Evolutionary conservation across 2,888 invertebrate genomes (phyloP), one percentile per base, ranked within the genome.

Genomic region (Cheilosia soror): DNA sequence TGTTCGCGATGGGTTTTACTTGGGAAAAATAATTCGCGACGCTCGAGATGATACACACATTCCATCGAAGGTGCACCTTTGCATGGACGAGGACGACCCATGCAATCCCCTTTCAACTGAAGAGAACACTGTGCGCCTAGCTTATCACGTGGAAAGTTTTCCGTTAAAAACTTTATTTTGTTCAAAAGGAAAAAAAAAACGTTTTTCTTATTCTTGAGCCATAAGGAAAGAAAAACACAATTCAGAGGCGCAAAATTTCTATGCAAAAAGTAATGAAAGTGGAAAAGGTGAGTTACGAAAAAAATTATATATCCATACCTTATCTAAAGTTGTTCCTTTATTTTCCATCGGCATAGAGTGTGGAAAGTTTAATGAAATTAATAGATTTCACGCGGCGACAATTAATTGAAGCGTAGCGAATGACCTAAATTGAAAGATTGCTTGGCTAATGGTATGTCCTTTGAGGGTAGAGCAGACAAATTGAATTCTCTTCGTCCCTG

Each of bases 391-490:
- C 58, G 72, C 60, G 81, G 72, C 60, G 81, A 68, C 71, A 76
- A 81, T 85, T 85, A 85, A 85, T 81, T 85, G 76, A 85, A 81
- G 81, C 81, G 47, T 25, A 72, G 66, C 71, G 75, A 76, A 55
- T 85, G 85, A 72, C 76, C 85, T 49, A 76, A 81, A 85, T 85
- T 85, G 76, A 85, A 85, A 72, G 65, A 76, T 65, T 81, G 81
- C 81, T 44, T 57, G 42, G 65, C 65, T 75, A 66, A 75, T 75
- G 49, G 75, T 2, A 53, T 53, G 53, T 63, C 63, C 63, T 65
- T 53, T 29, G 63, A 33, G 71, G 25, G 3, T 29, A 6, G 49
- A n/a, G 49, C 13, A 49, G 49, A 33, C 58, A 69, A 81, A 81
- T 76, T 81, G 69, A 81, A 81, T 81, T 76, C 31, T 63, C 75